Base-by-base conservation (phyloP, 2,797 vertebrate genomes). In the Chiroxiphia lanceolata region DNA sequence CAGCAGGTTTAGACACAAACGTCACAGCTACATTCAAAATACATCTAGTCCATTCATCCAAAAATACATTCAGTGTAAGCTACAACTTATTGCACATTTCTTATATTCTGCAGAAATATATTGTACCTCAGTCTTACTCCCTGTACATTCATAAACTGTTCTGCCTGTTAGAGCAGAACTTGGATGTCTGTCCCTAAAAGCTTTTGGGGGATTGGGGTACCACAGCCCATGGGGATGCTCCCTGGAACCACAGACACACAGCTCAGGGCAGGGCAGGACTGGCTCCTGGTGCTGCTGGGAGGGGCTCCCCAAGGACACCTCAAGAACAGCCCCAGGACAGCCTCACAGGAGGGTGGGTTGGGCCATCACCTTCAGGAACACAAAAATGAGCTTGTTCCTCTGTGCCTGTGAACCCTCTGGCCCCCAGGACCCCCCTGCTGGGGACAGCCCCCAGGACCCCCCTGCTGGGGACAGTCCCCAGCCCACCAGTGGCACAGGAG, bases 61-160 rank as follows among this genome's bases (percentile, higher is more conserved):
- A 85, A 94, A 94, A 91, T 94, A 96, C 89, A 93, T 95, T 95
- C 95, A 90, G 86, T 61, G 42, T 79, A 53, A 87, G 42, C 95
- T 94, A 94, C 48, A 81, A 90, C 65, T 96, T 98, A 97, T 97
- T 97, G 91, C 89, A 96, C 93, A 34, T 93, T 87, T 94, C 67
- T 86, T n/a, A 40, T 74, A 87, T 94, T 83, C 79, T 38, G 54
- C 56, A 96, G 92, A 95, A 95, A 90, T 60, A 63, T 29, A 84
- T 29, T n/a, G 91, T 95, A 91, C 93, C 88, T 91, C 87, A 27
- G 81, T 34, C 34, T 65, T 31, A 14, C 40, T 71, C 33, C 78
- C 71, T 47, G 4, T 48, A 88, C 93, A 91, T 83, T 86, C 84
- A 36, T 47, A 45, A 65, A 44, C 22, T 27, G 70, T 40, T 78